phyloP scores from a whole-genome alignment of 2,888 invertebrate genomes.

The Cerastis rubricosa region DNA sequence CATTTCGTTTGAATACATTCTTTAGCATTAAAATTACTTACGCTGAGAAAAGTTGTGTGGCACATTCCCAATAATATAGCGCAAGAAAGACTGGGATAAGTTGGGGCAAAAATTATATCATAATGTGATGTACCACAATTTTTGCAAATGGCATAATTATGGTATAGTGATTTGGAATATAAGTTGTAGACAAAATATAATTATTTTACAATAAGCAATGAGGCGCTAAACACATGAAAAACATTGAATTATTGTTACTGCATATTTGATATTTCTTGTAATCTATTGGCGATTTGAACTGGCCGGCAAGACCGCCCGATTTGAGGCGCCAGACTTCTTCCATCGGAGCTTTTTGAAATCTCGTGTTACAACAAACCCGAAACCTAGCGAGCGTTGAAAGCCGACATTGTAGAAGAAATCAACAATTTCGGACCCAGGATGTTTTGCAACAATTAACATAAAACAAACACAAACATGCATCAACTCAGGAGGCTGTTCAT shows the following conservation, averaged over 20 bases:
- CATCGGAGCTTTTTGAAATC: background rate
- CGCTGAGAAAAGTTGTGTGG: background rate
- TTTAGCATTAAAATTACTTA: slow-evolving; percentile 55
- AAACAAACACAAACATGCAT: background rate
- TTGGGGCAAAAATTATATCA: background rate
- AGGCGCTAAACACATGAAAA: background rate
- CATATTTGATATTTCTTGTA: background rate
- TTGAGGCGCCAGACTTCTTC: background rate
- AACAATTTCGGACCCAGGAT: background rate
- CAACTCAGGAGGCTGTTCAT: too few species aligned
- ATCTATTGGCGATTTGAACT: background rate
- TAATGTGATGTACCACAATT: background rate
- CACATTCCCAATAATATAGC: background rate
- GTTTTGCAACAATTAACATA: background rate
- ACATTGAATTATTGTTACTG: background rate
- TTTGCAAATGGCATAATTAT: too few species aligned
- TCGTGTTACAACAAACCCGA: background rate
- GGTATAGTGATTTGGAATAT: background rate
- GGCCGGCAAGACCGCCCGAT: background rate
- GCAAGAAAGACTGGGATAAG: background rate
- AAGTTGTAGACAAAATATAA: background rate
- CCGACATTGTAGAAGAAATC: background rate
- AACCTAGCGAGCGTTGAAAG: background rate
- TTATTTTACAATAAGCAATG: background rate
- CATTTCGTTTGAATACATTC: slow-evolving; percentile 77